Percentiles rank a stretch among this genome's conserved stretches.
Conservation (phyloP, 2,797 vertebrate genomes). For the Hafferia zeledoni region DNA sequence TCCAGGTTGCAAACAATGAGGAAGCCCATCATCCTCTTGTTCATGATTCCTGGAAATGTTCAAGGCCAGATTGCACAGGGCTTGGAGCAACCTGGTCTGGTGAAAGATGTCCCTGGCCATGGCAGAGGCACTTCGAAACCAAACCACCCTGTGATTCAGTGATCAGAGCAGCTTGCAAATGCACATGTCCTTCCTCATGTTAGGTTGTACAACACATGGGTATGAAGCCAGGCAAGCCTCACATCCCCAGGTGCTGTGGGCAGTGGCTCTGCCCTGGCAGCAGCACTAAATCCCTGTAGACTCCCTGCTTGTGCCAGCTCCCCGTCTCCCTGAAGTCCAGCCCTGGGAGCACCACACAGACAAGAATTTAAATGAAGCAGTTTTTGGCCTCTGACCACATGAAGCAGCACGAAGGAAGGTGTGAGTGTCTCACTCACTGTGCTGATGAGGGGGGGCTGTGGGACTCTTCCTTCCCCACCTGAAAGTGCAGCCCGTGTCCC, state of each 20-base stretch:
- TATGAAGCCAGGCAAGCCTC: not conserved
- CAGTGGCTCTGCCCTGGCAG: not conserved
- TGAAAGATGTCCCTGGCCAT: not conserved
- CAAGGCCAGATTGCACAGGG: rapidly evolving
- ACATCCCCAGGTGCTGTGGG: not conserved
- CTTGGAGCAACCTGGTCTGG: not conserved
- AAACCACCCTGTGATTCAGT: not conserved
- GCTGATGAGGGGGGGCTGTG: rapidly evolving
- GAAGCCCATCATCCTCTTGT: not conserved
- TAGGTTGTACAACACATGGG: rapidly evolving
- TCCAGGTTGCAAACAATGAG: not conserved
- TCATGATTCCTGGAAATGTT: not conserved
- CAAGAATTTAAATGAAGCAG: not conserved
- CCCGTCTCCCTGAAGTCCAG: not conserved
- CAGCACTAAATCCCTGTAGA: not conserved
- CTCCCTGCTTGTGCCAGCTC: not conserved
- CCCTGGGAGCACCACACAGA: not conserved
- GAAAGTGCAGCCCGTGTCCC: not conserved
- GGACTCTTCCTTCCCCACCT: not conserved
- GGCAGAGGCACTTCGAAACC: not conserved
- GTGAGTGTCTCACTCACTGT: rapidly evolving
- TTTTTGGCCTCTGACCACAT: rapidly evolving
- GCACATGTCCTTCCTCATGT: rapidly evolving
- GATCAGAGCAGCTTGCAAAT: not conserved
- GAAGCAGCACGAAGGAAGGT: not conserved